Conservation (phyloP, 2,797 vertebrate species). For the Melanotaenia boesemani region DNA sequence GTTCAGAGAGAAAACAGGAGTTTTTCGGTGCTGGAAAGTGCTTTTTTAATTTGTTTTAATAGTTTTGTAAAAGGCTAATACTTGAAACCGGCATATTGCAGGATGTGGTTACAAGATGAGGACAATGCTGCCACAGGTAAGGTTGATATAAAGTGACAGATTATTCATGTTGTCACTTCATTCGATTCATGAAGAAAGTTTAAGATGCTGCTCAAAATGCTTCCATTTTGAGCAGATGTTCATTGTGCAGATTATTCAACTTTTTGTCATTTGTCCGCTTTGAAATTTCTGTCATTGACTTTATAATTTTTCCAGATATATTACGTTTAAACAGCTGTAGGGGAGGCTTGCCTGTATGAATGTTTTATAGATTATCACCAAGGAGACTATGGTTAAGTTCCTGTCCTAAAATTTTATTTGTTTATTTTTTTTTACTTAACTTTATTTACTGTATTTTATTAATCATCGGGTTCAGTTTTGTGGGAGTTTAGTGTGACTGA, state of each 20-base stretch:
- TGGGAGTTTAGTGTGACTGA: too few relatives aligned
- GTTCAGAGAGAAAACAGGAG: constrained; percentile 13
- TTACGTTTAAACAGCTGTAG: neutral
- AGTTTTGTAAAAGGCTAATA: neutral
- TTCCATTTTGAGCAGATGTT: neutral
- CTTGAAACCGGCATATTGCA: neutral
- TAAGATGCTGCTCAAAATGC: neutral
- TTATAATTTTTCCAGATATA: neutral
- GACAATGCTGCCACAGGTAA: constrained; percentile 60
- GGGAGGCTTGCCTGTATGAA: neutral
- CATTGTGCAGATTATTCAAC: neutral
- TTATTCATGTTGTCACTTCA: neutral
- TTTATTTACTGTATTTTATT: too few relatives aligned
- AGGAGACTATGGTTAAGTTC: too few relatives aligned
- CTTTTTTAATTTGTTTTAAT: neutral
- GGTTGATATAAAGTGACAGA: neutral
- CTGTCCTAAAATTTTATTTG: too few relatives aligned
- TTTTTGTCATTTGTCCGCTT: neutral
- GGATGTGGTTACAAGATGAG: constrained; percentile 69
- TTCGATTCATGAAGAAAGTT: neutral
- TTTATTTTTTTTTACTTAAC: too few relatives aligned
- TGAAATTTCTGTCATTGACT: neutral
- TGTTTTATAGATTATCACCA: too few relatives aligned
- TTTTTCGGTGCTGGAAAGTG: constrained; percentile 16
- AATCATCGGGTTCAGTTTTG: too few relatives aligned